Conservation (phyloP, 2,888 invertebrate genomes). For the Nymphalis polychloros region DNA sequence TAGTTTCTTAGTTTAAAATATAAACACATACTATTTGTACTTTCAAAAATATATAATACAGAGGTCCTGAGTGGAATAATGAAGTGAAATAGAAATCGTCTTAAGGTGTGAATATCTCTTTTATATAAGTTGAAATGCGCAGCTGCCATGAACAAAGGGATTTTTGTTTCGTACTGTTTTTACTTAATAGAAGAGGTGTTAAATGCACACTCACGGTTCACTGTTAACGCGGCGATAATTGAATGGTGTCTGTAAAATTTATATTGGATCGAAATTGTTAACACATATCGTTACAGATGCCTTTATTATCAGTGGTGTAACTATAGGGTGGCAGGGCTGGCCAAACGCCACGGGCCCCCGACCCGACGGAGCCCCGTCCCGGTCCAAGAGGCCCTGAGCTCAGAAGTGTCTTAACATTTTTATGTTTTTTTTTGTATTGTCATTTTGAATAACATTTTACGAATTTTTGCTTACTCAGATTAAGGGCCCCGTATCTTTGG, state of each 20-base stretch:
- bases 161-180: slow-evolving; percentile 48
- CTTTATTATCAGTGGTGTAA: too few relatives aligned
- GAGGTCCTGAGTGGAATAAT: not conserved
- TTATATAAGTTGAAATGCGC: slow-evolving; percentile 43
- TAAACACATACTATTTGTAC: not conserved
- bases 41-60: slow-evolving; percentile 1
- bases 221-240: slow-evolving; percentile 47
- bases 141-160: slow-evolving; percentile 47
- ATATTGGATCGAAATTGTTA: slow-evolving; percentile 4
- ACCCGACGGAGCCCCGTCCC: too few relatives aligned
- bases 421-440: too few relatives aligned
- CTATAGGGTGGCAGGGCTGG: too few relatives aligned
- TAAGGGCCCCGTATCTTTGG: too few relatives aligned
- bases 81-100: slow-evolving; percentile 21
- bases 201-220: slow-evolving; percentile 44
- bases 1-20: too few relatives aligned
- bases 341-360: too few relatives aligned
- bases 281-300: too few relatives aligned
- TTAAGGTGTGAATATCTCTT: slow-evolving; percentile 46
- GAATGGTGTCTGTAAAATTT: slow-evolving; percentile 43
- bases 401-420: too few relatives aligned
- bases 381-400: too few relatives aligned
- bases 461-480: too few relatives aligned
- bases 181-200: slow-evolving; percentile 48
- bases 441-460: too few relatives aligned